These are phyloP conservation scores for Stichodactyla helianthus DNA, from an alignment of 64 coral and sea anemone genomes.

Conservation along the genomic window DNA sequence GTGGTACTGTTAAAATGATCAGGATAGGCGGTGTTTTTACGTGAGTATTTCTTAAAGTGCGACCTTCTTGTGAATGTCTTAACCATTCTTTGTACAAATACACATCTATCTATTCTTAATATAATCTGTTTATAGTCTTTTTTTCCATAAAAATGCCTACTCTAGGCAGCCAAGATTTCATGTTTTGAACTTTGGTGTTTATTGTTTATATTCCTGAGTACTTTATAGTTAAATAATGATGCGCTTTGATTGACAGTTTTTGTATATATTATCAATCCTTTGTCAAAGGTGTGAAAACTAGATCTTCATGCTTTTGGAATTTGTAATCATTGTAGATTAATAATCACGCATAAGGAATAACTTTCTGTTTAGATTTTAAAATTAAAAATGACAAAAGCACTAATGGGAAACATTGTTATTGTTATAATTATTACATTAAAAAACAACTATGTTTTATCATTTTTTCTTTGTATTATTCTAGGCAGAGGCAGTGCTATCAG, in stretches of 20 bases:
- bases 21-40: neutral
- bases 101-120: neutral
- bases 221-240: neutral
- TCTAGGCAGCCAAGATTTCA: neutral
- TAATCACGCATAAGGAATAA: neutral
- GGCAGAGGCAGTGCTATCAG: neutral
- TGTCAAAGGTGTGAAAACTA: neutral
- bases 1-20: neutral
- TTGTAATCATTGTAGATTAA: neutral
- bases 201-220: neutral
- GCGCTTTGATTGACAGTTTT: constrained; percentile 1
- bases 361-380: neutral
- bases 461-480: neutral
- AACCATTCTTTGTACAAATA: neutral
- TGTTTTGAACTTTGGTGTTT: neutral
- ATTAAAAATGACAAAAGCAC: no score
- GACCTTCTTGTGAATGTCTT: neutral
- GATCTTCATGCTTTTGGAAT: neutral
- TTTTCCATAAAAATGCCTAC: neutral
- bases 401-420: no score
- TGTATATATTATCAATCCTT: neutral
- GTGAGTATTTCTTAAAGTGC: neutral
- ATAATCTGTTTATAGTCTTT: neutral
- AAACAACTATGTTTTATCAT: neutral
- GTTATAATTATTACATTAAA: no score